phyloP scores from a whole-genome alignment of 2,888 invertebrate genomes.

The Pollenia amentaria region DNA sequence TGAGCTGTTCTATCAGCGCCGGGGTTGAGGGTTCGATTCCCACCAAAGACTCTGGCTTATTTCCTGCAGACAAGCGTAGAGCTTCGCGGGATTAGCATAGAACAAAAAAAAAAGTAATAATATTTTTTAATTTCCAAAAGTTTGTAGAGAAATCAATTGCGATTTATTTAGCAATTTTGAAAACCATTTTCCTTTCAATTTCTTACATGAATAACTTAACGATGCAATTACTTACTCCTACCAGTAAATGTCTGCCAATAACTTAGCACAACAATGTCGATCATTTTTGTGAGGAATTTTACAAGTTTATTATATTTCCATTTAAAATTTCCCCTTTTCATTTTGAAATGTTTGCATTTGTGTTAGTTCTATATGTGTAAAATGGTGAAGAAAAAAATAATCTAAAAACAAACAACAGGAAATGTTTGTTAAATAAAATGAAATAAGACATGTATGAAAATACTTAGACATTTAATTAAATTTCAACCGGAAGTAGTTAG shows the following conservation, averaged over 20 bases:
- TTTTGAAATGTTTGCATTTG: not conserved
- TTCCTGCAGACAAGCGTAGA: no score
- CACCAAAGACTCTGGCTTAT: no score
- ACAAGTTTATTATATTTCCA: conserved; percentile 52
- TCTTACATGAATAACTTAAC: conserved; percentile 21
- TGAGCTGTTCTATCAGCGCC: no score
- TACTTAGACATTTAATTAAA: conserved; percentile 72
- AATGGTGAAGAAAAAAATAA: not conserved
- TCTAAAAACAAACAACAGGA: conserved; percentile 57
- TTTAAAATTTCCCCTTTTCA: not conserved
- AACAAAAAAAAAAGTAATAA: no score
- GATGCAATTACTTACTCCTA: not conserved
- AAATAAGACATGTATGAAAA: conserved; percentile 58
- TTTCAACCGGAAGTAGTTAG: conserved; percentile 71
- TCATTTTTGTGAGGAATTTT: conserved; percentile 42
- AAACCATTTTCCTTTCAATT: not conserved
- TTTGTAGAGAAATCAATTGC: not conserved
- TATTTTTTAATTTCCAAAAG: no score
- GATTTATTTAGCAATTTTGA: not conserved
- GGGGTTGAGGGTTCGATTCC: no score
- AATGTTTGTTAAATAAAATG: conserved; percentile 59
- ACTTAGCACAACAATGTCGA: conserved; percentile 38
- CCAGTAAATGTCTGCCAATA: conserved; percentile 24
- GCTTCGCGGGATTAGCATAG: no score
- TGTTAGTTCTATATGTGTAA: not conserved